Evolutionary conservation across 2,797 vertebrate species (phyloP).

Genomic region (Toxotes lorentzi): DNA sequence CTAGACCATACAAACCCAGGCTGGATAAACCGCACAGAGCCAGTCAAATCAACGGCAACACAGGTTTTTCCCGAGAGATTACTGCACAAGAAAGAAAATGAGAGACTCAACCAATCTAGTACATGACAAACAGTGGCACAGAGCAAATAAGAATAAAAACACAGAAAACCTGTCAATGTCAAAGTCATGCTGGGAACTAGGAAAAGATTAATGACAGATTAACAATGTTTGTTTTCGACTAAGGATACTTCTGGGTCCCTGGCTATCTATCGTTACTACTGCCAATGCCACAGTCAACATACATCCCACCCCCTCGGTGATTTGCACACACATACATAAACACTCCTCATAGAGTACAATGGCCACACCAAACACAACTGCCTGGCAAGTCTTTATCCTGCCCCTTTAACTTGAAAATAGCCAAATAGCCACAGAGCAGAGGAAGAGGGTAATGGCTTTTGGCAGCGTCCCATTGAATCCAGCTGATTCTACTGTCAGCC

Average conservation of each 20-base stretch:
- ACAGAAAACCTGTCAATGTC: neutral
- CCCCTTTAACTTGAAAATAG: slow-evolving; percentile 44
- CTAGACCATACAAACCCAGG: neutral
- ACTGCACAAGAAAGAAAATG: neutral
- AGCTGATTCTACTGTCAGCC: slow-evolving; percentile 71
- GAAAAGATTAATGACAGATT: slow-evolving; percentile 19
- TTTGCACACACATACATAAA: slow-evolving; percentile 30
- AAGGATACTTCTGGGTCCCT: slow-evolving; percentile 12
- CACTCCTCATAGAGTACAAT: slow-evolving; percentile 35
- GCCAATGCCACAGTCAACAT: slow-evolving; percentile 23
- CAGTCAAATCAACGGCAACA: neutral
- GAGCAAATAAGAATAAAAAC: neutral
- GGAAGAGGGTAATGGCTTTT: slow-evolving; percentile 70
- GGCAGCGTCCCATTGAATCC: slow-evolving; percentile 68
- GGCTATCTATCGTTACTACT: neutral
- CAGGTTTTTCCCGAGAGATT: neutral
- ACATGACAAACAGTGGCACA: neutral
- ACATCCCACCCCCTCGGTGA: neutral
- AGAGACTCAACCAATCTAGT: neutral
- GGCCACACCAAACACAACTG: slow-evolving; percentile 36
- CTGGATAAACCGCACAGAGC: neutral
- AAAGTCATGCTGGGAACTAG: neutral
- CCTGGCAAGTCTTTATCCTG: slow-evolving; percentile 32
- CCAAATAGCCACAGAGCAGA: slow-evolving; percentile 37
- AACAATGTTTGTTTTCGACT: slow-evolving; percentile 26